Evolutionary conservation across 2,888 invertebrate genomes (phyloP).

Genomic region (Ophion slaviceki): DNA sequence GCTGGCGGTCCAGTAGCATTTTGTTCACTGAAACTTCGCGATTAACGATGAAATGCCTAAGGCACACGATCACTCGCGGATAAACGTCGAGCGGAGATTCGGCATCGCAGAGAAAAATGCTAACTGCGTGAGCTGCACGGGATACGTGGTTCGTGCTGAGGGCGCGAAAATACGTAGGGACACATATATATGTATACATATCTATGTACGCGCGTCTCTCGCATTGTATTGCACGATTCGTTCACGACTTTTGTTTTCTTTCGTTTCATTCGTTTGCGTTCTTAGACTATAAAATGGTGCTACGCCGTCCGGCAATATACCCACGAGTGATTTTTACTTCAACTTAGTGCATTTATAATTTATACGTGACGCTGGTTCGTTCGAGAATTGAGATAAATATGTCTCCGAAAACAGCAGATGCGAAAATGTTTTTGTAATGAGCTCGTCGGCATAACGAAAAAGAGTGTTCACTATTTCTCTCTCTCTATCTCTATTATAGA

Average conservation of each 20-base stretch:
- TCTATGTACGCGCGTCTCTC: background rate
- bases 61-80: too few species aligned
- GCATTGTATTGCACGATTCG: background rate
- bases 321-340: constrained; percentile 49
- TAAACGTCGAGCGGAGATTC: background rate
- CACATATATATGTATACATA: background rate
- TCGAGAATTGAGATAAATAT: constrained; percentile 27
- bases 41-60: background rate
- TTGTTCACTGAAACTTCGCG: background rate
- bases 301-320: constrained; percentile 56
- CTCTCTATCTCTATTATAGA: background rate
- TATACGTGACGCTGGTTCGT: constrained; percentile 51
- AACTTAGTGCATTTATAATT: constrained; percentile 63
- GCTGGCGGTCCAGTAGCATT: background rate
- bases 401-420: background rate
- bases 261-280: constrained; percentile 8
- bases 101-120: background rate
- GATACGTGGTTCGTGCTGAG: background rate
- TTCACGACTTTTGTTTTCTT: background rate
- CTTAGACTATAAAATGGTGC: constrained; percentile 52
- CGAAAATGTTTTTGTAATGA: background rate
- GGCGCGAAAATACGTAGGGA: background rate
- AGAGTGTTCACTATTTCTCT: background rate
- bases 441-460: background rate
- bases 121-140: background rate